Conservation (phyloP, 2,888 invertebrate genomes). For the Mesochorus sp. region DNA sequence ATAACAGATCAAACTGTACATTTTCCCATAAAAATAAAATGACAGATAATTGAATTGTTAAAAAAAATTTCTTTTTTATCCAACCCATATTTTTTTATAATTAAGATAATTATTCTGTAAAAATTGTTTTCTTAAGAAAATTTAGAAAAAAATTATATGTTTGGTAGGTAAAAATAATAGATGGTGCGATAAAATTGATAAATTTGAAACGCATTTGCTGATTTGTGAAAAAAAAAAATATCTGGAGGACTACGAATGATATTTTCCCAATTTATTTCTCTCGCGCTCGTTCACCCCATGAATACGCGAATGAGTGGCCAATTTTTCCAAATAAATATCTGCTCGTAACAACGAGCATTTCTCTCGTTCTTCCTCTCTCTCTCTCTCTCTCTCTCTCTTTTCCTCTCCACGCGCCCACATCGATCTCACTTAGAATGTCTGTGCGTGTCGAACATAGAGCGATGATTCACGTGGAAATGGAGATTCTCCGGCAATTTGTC, state of each 20-base stretch:
- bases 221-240: background rate
- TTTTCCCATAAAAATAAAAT: too few species aligned
- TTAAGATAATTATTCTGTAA: too few species aligned
- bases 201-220: too few species aligned
- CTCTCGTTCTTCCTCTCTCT: background rate
- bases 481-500: conserved; percentile 51
- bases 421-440: conserved; percentile 4
- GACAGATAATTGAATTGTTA: too few species aligned
- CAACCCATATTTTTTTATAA: too few species aligned
- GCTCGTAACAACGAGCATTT: background rate
- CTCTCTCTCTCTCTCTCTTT: background rate
- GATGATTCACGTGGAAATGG: conserved; percentile 36
- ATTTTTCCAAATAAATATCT: conserved; percentile 2
- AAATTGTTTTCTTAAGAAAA: too few species aligned
- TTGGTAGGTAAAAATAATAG: too few species aligned
- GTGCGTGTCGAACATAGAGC: conserved; percentile 4
- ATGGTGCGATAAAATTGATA: too few species aligned
- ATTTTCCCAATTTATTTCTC: background rate
- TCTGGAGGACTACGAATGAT: too few species aligned
- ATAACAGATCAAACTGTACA: too few species aligned
- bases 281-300: background rate
- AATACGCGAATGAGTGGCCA: background rate
- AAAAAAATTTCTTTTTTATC: too few species aligned
- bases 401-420: background rate
- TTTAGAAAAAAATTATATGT: too few species aligned